Conservation (phyloP, 2,797 vertebrate genomes). For the Apodemus agrarius region DNA sequence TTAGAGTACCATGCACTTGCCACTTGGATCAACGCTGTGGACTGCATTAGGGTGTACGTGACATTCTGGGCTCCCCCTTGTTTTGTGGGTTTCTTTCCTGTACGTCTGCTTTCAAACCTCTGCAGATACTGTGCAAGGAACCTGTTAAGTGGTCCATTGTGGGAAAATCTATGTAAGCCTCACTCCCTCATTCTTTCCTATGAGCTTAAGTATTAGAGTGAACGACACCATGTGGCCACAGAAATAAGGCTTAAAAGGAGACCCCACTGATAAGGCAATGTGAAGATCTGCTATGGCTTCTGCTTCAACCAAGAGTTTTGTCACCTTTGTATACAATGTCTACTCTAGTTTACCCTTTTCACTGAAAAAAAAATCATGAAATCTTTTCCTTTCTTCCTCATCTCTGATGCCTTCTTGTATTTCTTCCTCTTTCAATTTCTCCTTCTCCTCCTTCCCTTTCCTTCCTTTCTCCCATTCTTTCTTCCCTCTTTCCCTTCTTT, state of each 20-base stretch:
- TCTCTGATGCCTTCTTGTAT: neutral
- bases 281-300: neutral
- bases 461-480: neutral
- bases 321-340: neutral
- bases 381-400: neutral
- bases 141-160: neutral
- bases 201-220: neutral
- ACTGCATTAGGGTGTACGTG: conserved; percentile 38
- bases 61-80: neutral
- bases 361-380: neutral
- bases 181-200: neutral
- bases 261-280: neutral
- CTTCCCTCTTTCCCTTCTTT: neutral
- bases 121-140: neutral
- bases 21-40: conserved; percentile 34
- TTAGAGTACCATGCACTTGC: neutral
- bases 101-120: neutral
- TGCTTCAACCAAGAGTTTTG: neutral
- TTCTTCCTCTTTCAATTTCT: neutral
- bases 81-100: conserved; percentile 23
- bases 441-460: neutral
- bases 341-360: neutral
- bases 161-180: neutral
- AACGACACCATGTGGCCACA: neutral
- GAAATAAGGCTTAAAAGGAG: neutral